phyloP scores from a whole-genome alignment of 1,140 invertebrate species.

The Pogonus chalceus region DNA sequence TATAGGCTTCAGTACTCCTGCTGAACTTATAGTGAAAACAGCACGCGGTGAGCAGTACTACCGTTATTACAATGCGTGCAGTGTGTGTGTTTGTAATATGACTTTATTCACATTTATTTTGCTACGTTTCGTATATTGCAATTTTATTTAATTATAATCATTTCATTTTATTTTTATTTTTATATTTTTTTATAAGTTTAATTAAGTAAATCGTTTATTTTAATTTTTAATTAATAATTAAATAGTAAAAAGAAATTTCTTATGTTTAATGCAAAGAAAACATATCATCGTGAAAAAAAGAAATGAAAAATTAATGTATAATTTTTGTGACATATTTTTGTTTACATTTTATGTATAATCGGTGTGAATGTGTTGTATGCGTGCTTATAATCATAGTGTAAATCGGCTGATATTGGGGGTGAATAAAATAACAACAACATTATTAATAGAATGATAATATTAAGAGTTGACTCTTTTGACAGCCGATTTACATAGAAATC shows the following conservation, averaged over 20 bases:
- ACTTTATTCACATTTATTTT: constrained; percentile 12
- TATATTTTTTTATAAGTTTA: too few relatives aligned
- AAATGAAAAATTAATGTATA: too few relatives aligned
- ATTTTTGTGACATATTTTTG: neutral
- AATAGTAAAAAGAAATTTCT: too few relatives aligned
- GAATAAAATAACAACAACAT: too few relatives aligned
- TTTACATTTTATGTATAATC: neutral
- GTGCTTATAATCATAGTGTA: neutral
- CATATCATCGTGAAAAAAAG: too few relatives aligned
- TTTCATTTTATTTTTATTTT: too few relatives aligned
- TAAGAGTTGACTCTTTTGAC: neutral
- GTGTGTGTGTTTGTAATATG: constrained; percentile 5
- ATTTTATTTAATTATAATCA: neutral
- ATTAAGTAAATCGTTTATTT: too few relatives aligned
- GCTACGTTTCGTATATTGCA: constrained; percentile 9
- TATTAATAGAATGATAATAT: too few relatives aligned
- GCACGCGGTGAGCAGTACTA: constrained; percentile 66
- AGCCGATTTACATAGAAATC: neutral
- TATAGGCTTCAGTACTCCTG: constrained; percentile 67
- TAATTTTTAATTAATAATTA: too few relatives aligned
- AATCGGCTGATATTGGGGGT: neutral
- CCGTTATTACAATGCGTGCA: constrained; percentile 24
- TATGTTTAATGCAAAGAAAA: too few relatives aligned
- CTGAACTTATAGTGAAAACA: constrained; percentile 67
- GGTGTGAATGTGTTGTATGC: neutral